phyloP scores from a whole-genome alignment of 1,140 invertebrate genomes.

The Sycophaga agraensis region DNA sequence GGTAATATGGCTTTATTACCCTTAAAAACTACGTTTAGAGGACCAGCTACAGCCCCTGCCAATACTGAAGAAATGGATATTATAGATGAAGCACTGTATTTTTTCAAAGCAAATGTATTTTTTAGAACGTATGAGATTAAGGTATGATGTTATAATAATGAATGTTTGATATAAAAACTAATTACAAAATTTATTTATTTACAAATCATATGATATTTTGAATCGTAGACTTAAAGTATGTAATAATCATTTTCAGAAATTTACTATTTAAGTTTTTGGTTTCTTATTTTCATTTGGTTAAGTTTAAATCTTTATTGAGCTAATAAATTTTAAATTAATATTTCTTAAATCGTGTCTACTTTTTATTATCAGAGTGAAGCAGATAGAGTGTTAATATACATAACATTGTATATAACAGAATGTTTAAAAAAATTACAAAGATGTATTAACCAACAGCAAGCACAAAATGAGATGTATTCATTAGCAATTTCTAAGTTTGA shows the following conservation, averaged over 20 bases:
- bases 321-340: no score
- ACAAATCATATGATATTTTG: no score
- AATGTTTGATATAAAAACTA: neutral
- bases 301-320: no score
- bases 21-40: constrained; percentile 81
- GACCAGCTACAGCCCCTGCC: constrained; percentile 75
- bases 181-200: neutral
- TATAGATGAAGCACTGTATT: constrained; percentile 96
- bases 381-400: constrained; percentile 95
- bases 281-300: neutral
- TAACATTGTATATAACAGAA: constrained; percentile 98
- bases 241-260: no score
- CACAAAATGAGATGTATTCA: constrained; percentile 93
- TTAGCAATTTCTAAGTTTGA: constrained; percentile 94
- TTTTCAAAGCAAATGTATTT: constrained; percentile 99
- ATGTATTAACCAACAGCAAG: constrained; percentile 86
- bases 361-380: constrained; percentile 76
- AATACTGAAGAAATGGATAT: constrained; percentile 81
- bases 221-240: no score
- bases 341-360: no score
- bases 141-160: constrained; percentile 55
- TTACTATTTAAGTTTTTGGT: neutral
- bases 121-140: constrained; percentile 99
- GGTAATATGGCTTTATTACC: constrained; percentile 93
- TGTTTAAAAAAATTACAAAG: constrained; percentile 94